Evolutionary conservation across 1,140 invertebrate species (phyloP), one percentile per base, ranked within the genome.

Genomic region (Neotoxoptera formosana): DNA sequence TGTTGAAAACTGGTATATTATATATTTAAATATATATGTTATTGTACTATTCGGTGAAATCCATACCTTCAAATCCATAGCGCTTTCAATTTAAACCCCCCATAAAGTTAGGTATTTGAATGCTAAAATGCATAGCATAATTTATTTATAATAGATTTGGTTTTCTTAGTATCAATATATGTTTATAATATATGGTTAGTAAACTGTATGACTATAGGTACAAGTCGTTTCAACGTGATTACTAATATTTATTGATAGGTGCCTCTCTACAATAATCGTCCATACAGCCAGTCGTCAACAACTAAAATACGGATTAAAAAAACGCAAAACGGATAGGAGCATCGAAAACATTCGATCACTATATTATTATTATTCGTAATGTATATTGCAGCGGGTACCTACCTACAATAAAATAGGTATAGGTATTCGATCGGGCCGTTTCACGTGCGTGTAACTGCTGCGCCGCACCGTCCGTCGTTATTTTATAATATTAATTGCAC

Each of bases 401-500:
- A 30, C 23, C 56, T n/a, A 20, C 60, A 76, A 76, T 76, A 76
- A 76, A n/a, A 76, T 76, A 76, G 56, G 23, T 41, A 41, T 41
- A 25, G 60, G 60, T n/a, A 76, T 76, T 76, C 30, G 60, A 34
- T 17, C 7, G 30, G 30, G 60, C 30, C n/a, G 60, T 17, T n/a
- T 76, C 30, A n/a, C 60, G 60, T 67, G 56, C 56, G n/a, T 76
- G 60, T 76, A 76, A 76, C 60, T 20, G 60, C 60, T 76, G n/a
- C 14, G 60, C 60, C 60, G 60, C 25, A 30, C 60, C 60, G 60
- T 30, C 60, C 60, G 60, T 30, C 83, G 41, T 41, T 84, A 45
- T 84, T 41, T 84, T 84, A 25, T 84, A 84, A 25, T 84, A 84
- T 84, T 84, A 84, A 84, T 84, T 84, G 41, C 41, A 84, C 83